phyloP scores from a whole-genome alignment of 2,797 vertebrate genomes.

The Rhinogobio ventralis region DNA sequence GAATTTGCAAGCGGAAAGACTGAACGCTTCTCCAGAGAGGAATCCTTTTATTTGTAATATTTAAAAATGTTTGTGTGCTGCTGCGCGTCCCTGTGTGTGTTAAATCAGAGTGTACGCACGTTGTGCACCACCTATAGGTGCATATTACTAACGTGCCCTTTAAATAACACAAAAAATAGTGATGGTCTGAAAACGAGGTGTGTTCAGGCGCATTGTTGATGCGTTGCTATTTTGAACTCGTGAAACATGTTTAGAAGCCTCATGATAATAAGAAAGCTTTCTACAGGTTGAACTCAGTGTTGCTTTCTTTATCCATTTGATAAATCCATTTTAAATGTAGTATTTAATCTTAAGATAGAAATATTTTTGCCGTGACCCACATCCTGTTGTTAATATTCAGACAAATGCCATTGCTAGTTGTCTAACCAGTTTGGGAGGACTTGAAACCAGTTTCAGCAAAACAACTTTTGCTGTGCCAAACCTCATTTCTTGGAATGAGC shows the following conservation, averaged over 20 bases:
- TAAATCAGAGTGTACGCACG: too few relatives aligned
- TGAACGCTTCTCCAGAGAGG: too few relatives aligned
- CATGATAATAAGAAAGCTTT: neutral
- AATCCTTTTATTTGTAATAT: too few relatives aligned
- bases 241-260: neutral
- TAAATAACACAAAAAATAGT: too few relatives aligned
- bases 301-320: neutral
- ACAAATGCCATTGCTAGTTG: neutral
- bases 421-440: constrained; percentile 31
- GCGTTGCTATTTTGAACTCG: too few relatives aligned
- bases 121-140: too few relatives aligned
- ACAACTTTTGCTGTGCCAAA: neutral
- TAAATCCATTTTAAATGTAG: neutral
- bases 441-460: constrained; percentile 29
- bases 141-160: too few relatives aligned
- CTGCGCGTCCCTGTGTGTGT: too few relatives aligned
- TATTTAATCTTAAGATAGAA: neutral
- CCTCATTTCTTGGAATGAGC: neutral
- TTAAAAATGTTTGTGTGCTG: too few relatives aligned
- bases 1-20: too few relatives aligned
- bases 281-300: neutral
- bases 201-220: too few relatives aligned
- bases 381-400: neutral
- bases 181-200: too few relatives aligned
- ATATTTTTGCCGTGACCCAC: neutral